Evolutionary conservation across 2,888 invertebrate species (phyloP).

Genomic region (Coleophora flavipennella): DNA sequence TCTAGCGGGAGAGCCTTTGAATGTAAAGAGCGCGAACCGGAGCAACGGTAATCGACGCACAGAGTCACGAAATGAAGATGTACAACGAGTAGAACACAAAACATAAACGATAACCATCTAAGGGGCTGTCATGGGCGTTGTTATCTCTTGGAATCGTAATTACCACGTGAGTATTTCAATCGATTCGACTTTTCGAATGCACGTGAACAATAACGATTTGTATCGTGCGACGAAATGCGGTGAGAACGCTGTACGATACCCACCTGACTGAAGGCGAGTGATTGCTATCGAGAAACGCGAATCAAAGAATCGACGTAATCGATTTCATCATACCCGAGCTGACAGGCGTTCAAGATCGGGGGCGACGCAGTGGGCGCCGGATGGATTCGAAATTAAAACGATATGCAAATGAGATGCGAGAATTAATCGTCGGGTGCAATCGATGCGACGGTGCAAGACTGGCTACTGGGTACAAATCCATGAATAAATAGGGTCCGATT

Average conservation of each 20-base stretch:
- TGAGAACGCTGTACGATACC: conserved; percentile 19
- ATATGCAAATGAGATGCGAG: conserved; percentile 61
- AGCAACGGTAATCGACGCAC: conserved; percentile 31
- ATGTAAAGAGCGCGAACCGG: conserved; percentile 40
- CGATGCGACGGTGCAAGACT: conserved; percentile 52
- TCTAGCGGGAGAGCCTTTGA: conserved; percentile 41
- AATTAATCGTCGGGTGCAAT: conserved; percentile 60
- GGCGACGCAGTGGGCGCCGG: conserved; percentile 57
- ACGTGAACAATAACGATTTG: conserved; percentile 57
- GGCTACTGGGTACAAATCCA: conserved; percentile 62
- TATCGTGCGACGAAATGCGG: conserved; percentile 26
- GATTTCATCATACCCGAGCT: conserved; percentile 59
- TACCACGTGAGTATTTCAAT: conserved; percentile 65
- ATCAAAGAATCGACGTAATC: conserved; percentile 52
- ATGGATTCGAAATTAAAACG: conserved; percentile 65
- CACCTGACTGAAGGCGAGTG: conserved; percentile 43
- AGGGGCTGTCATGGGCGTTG: conserved; percentile 32
- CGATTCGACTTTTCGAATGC: conserved; percentile 51
- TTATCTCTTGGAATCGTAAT: conserved; percentile 61
- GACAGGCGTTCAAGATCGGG: conserved; percentile 57
- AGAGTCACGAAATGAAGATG: conserved; percentile 38
- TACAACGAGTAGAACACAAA: conserved; percentile 37
- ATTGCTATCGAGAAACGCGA: conserved; percentile 46
- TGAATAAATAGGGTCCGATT: conserved; percentile 62
- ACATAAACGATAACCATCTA: conserved; percentile 34